Evolutionary conservation across 2,797 vertebrate genomes (phyloP).

Genomic region (Semaprochilodus insignis): DNA sequence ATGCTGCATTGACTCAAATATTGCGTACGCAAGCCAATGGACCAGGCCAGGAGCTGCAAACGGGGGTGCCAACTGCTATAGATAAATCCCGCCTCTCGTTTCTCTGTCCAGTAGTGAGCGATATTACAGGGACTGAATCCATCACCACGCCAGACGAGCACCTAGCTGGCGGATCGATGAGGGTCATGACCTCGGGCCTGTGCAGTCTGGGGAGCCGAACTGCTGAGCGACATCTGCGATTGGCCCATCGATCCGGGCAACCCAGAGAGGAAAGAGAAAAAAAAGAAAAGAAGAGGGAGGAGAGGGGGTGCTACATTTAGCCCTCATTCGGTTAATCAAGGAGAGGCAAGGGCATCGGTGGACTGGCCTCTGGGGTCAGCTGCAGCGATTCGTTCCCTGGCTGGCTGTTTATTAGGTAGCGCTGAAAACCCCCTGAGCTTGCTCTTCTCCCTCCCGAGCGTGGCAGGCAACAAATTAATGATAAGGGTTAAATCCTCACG

Average conservation of each 20-base stretch:
- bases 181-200: conserved; percentile 60
- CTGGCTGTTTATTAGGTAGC: conserved; percentile 55
- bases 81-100: conserved; percentile 34
- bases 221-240: conserved; percentile 59
- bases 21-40: conserved; percentile 17
- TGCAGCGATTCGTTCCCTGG: conserved; percentile 42
- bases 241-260: conserved; percentile 61
- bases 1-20: conserved; percentile 30
- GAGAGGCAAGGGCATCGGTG: conserved; percentile 48
- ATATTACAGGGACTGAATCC: conserved; percentile 50
- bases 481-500: conserved; percentile 50
- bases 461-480: conserved; percentile 59
- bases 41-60: conserved; percentile 16
- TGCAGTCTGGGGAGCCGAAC: conserved; percentile 44
- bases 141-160: conserved; percentile 62
- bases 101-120: conserved; percentile 22
- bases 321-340: conserved; percentile 59
- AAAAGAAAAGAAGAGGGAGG: conserved; percentile 6
- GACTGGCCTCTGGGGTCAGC: conserved; percentile 49
- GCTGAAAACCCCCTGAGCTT: conserved; percentile 50
- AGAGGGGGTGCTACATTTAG: conserved; percentile 36
- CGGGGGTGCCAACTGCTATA: conserved; percentile 1
- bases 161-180: conserved; percentile 63
- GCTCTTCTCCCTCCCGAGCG: conserved; percentile 24
- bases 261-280: conserved; percentile 25